These are phyloP conservation scores for Falco peregrinus DNA, from an alignment of 2,797 vertebrate genomes.

Conservation along the genomic window DNA sequence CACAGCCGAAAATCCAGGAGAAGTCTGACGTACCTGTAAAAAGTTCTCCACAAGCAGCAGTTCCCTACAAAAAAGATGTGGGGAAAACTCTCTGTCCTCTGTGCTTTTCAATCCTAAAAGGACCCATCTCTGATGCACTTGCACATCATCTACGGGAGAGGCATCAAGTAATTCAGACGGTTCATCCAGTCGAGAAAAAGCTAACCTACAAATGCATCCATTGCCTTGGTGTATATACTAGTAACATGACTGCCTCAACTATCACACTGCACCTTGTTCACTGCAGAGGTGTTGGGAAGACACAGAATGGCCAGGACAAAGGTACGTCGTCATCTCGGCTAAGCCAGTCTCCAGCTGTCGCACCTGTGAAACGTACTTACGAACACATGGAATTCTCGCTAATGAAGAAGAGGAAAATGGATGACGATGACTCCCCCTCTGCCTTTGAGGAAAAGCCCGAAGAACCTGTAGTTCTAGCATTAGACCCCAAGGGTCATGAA, in stretches of 20 bases:
- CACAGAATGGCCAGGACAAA: conserved; percentile 95
- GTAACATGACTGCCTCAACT: conserved; percentile 98
- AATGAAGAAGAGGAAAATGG: conserved; percentile 86
- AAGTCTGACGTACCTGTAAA: conserved; percentile 82
- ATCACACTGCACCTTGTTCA: conserved; percentile 97
- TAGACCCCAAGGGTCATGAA: conserved; percentile 94
- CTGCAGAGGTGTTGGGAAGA: conserved; percentile 95
- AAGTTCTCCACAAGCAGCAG: conserved; percentile 86
- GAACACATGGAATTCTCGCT: conserved; percentile 84
- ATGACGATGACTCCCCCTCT: conserved; percentile 80
- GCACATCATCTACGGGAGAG: conserved; percentile 95
- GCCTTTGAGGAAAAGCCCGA: conserved; percentile 88
- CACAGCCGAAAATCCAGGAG: conserved; percentile 85
- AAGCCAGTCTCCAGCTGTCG: conserved; percentile 78
- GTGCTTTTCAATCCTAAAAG: conserved; percentile 98
- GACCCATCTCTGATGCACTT: conserved; percentile 95
- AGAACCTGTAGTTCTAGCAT: conserved; percentile 88
- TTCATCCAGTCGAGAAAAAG: conserved; percentile 97
- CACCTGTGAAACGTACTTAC: conserved; percentile 85
- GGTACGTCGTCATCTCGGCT: conserved; percentile 81
- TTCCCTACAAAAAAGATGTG: conserved; percentile 97
- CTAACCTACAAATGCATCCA: conserved; percentile 99
- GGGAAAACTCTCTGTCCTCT: conserved; percentile 98
- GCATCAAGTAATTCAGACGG: conserved; percentile 97
- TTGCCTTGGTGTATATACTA: conserved; percentile 97